Evolutionary conservation across 2,888 invertebrate genomes (phyloP).

Genomic region (Dascillus cervinus): DNA sequence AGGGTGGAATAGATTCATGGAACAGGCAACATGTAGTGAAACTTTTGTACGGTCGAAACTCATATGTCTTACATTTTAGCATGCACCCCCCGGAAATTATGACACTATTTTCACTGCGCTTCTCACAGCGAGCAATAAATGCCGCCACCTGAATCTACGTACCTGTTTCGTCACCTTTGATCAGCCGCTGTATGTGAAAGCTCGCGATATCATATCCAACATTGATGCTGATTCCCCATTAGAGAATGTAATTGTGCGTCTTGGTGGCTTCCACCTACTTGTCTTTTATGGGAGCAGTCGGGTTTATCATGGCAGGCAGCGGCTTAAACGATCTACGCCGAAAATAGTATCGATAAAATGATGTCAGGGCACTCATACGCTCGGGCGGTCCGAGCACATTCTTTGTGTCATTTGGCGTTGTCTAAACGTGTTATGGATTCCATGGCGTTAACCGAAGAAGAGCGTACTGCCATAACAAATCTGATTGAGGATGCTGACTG

Average conservation of each 20-base stretch:
- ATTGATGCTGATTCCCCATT: no score
- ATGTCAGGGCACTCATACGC: slow-evolving; percentile 24
- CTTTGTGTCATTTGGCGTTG: slow-evolving; percentile 17
- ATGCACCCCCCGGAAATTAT: slow-evolving; percentile 3
- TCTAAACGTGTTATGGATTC: no score
- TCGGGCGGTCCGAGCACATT: slow-evolving; percentile 24
- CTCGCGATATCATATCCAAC: slow-evolving; percentile 15
- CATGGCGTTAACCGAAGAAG: no score
- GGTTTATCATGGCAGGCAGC: slow-evolving; percentile 15
- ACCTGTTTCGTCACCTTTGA: slow-evolving; percentile 5
- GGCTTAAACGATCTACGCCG: slow-evolving; percentile 21
- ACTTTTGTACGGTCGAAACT: no score
- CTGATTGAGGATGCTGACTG: no score
- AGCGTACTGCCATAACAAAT: no score
- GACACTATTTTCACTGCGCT: slow-evolving; percentile 5
- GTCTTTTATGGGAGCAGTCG: slow-evolving; percentile 20
- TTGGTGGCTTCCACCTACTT: slow-evolving; percentile 20
- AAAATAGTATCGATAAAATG: slow-evolving; percentile 22
- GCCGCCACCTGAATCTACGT: slow-evolving; percentile 2
- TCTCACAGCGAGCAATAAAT: slow-evolving; percentile 3
- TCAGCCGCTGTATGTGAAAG: slow-evolving; percentile 20
- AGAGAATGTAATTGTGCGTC: slow-evolving; percentile 16
- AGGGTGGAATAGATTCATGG: slow-evolving; percentile 4
- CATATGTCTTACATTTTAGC: slow-evolving; percentile 3
- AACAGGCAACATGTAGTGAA: no score